Evolutionary conservation across 2,888 invertebrate species (phyloP).

Genomic region (Agapetus fuscipes): DNA sequence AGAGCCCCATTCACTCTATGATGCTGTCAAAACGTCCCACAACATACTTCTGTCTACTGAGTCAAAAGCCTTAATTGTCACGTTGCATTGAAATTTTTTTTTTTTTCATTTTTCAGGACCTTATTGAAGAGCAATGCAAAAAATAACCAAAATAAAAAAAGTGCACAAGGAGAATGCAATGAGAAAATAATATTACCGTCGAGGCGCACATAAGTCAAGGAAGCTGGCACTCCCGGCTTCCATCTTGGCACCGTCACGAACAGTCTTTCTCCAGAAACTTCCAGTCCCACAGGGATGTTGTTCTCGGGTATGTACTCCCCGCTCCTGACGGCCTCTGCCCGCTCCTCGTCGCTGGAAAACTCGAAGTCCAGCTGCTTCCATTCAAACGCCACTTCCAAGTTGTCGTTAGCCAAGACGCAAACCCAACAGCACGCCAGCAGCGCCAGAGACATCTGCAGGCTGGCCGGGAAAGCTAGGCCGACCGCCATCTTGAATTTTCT

Average conservation of each 20-base stretch:
- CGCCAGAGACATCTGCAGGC: background rate
- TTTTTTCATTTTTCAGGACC: too few relatives aligned
- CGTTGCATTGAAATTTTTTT: too few relatives aligned
- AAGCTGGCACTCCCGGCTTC: slow-evolving; percentile 64
- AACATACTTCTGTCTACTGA: too few relatives aligned
- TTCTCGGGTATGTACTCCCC: slow-evolving; percentile 57
- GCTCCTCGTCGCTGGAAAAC: slow-evolving; percentile 46
- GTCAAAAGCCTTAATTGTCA: too few relatives aligned
- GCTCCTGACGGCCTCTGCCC: slow-evolving; percentile 48
- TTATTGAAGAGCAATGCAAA: too few relatives aligned
- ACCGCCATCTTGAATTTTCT: slow-evolving; percentile 5
- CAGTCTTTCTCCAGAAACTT: slow-evolving; percentile 56
- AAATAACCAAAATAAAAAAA: too few relatives aligned
- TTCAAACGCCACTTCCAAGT: slow-evolving; percentile 57
- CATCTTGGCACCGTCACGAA: slow-evolving; percentile 69
- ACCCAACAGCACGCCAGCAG: too few relatives aligned
- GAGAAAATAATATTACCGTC: too few relatives aligned
- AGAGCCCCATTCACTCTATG: too few relatives aligned
- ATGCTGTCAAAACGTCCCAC: too few relatives aligned
- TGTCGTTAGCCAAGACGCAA: slow-evolving; percentile 47
- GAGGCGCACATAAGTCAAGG: slow-evolving; percentile 61
- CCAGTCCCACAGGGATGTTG: slow-evolving; percentile 65
- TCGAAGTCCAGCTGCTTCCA: slow-evolving; percentile 67
- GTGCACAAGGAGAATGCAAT: too few relatives aligned
- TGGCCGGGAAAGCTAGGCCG: too few relatives aligned